Conservation (phyloP, 2,797 vertebrate genomes). For the Pipistrellus kuhlii region DNA sequence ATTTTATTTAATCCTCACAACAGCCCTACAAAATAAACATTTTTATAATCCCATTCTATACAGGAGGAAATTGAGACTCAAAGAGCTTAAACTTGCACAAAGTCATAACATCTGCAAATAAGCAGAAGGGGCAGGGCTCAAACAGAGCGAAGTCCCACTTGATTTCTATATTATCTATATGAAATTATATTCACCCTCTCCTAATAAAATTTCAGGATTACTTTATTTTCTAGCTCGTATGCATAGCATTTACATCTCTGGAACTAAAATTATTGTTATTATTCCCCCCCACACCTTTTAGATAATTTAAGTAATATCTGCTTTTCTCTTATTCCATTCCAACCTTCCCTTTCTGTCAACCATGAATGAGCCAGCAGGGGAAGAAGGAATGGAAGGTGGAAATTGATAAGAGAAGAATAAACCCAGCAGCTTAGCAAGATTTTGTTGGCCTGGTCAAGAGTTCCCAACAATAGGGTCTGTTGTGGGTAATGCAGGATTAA, state of each 20-base stretch:
- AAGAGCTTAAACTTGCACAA: not conserved
- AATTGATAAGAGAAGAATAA: not conserved
- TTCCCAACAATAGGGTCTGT: not conserved
- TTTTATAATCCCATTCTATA: not conserved
- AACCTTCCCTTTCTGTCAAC: not conserved
- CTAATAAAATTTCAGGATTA: not conserved
- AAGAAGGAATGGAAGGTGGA: not conserved
- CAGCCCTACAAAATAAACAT: not conserved
- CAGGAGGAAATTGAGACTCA: not conserved
- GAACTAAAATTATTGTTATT: not conserved
- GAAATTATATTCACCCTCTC: not conserved
- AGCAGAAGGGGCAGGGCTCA: not conserved
- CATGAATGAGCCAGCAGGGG: not conserved
- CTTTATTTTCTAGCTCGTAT: slow-evolving; percentile 32
- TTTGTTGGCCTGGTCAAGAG: not conserved
- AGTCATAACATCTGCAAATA: not conserved
- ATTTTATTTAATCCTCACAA: not conserved
- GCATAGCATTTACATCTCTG: not conserved
- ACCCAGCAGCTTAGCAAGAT: too few species aligned
- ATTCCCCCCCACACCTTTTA: not conserved
- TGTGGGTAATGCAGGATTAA: not conserved
- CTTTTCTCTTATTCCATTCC: slow-evolving; percentile 41
- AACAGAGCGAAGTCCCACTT: not conserved
- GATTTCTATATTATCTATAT: not conserved
- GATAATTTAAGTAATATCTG: not conserved